Percentiles rank a stretch among this genome's conserved stretches.
phyloP scores from a whole-genome alignment of 2,113 vertebrate species.

The Pristiophorus japonicus region DNA sequence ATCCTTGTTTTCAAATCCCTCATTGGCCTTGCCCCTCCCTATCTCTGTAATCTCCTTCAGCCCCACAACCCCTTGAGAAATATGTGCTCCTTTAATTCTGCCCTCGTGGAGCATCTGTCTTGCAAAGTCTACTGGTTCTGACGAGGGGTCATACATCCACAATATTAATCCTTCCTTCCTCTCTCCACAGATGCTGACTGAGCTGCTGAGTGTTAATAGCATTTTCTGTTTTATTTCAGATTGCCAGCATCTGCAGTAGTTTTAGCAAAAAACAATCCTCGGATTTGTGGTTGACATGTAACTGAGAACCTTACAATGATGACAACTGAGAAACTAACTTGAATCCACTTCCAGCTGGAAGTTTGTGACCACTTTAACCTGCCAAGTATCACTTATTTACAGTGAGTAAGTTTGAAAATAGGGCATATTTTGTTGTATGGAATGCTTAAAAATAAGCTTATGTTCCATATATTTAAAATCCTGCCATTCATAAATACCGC shows the following conservation, averaged over 20 bases:
- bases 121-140: too few relatives aligned
- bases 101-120: too few relatives aligned
- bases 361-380: neutral
- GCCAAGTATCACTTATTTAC: neutral
- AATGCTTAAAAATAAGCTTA: neutral
- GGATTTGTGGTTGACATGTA: neutral
- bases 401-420: neutral
- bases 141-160: neutral
- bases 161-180: neutral
- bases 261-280: neutral
- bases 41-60: too few relatives aligned
- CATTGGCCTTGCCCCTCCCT: too few relatives aligned
- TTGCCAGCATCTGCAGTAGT: neutral
- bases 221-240: neutral
- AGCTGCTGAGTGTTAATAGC: neutral
- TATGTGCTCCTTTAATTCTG: too few relatives aligned
- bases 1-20: too few relatives aligned
- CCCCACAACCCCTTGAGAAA: too few relatives aligned
- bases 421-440: neutral
- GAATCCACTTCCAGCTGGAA: neutral
- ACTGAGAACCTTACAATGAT: neutral
- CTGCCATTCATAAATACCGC: neutral
- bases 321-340: neutral
- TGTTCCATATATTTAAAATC: neutral
- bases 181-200: neutral